Evolutionary conservation across 2,113 vertebrate species (phyloP), one percentile per base, ranked within the genome.

Genomic region (Chloropsis hardwickii): DNA sequence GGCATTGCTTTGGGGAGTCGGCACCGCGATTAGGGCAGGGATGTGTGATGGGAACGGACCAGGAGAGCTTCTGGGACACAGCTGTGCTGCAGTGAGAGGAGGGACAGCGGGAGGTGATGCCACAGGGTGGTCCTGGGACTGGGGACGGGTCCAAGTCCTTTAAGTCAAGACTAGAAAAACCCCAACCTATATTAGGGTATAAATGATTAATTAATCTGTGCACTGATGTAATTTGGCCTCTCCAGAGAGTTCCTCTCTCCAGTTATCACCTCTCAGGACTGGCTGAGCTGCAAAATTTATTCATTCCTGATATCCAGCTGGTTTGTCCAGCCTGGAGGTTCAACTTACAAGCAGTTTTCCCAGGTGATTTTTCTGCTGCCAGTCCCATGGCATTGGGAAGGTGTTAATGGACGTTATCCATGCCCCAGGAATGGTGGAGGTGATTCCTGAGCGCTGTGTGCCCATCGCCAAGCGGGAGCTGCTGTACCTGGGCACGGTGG

Each of bases 381-480:
- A 3, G 1, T 10, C 7, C 35, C 37, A 1, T 0, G 45, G 45
- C 37, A 20, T 3, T 12, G n/a, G 47, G 40, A 6, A 6, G 29
- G 3, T 16, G 10, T 2, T 31, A 10, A 21, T 0, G 22, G 25
- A 2, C 0, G 10, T 53, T 51, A 6, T n/a, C 57, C 16, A 2
- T 51, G 57, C 61, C 10, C 31, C 93, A 97, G 98, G 97, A 10
- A 98, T 98, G 98, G 98, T 97, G 94, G 98, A 98, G 94, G 73
- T 98, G 3, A 94, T 98, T 17, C 98, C 98, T 1, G 95, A 97
- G 18, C 97, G 97, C 77, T 98, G 98, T 3, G 98, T 98, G 88
- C 98, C 98, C 86, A 94, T 98, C 0, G 98, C 98, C 96, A 98
- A 98, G 94, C 97, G 97, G 25, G 98, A 98, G 93, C 97, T 98